Conservation (phyloP, 1,140 invertebrate genomes). For the Brachionus sp. region DNA sequence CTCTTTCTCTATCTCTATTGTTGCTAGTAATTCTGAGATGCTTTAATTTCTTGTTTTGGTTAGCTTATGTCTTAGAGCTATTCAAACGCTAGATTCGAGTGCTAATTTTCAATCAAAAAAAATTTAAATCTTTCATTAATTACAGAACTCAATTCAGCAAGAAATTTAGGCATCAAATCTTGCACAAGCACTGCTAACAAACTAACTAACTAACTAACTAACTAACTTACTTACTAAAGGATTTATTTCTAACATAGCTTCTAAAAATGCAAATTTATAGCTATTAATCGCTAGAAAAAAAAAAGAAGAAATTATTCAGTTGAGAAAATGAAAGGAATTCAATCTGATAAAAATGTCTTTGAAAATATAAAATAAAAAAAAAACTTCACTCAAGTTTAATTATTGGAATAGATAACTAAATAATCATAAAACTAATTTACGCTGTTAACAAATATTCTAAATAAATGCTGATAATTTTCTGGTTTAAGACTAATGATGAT, state of each 20-base stretch:
- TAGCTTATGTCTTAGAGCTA: neutral
- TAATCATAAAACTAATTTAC: too few relatives aligned
- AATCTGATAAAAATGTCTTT: too few relatives aligned
- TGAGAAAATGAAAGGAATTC: neutral
- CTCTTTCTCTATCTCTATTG: neutral
- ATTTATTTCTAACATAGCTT: neutral
- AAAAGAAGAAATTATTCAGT: neutral
- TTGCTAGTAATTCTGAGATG: neutral
- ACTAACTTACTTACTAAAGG: neutral
- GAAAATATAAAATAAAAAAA: too few relatives aligned
- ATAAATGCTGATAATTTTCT: neutral
- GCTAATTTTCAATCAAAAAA: neutral
- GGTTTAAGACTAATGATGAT: neutral
- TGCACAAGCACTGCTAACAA: too few relatives aligned
- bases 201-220: too few relatives aligned
- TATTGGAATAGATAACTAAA: too few relatives aligned
- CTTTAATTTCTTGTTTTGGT: neutral
- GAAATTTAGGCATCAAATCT: neutral
- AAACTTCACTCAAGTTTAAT: too few relatives aligned
- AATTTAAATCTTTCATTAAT: neutral
- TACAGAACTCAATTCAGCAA: neutral
- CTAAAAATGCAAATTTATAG: neutral
- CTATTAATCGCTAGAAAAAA: neutral
- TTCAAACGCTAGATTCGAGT: neutral
- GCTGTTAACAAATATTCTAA: too few relatives aligned